phyloP scores from a whole-genome alignment of 2,797 vertebrate genomes.

The Rousettus madagascariensis region DNA sequence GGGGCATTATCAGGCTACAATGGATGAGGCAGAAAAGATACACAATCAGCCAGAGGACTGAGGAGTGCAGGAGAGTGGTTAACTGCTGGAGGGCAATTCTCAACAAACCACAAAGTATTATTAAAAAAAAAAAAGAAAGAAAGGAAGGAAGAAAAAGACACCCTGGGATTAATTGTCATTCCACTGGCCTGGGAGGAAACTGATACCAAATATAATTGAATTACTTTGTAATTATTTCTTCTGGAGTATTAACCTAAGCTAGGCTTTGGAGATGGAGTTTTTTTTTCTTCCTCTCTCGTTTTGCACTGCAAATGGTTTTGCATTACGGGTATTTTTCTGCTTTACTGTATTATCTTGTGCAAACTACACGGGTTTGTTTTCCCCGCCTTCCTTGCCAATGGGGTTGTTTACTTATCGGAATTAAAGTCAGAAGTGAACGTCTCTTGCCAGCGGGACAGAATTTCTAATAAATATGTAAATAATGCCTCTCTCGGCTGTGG shows the following conservation, averaged over 20 bases:
- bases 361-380: constrained; percentile 80
- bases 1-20: constrained; percentile 28
- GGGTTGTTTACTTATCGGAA: constrained; percentile 92
- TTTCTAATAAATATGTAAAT: constrained; percentile 94
- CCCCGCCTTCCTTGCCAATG: constrained; percentile 83
- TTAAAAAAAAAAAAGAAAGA: constrained; percentile 67
- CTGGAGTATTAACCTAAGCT: constrained; percentile 73
- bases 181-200: constrained; percentile 78
- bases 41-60: constrained; percentile 66
- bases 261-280: constrained; percentile 67
- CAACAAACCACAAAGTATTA: constrained; percentile 72
- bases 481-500: constrained; percentile 78
- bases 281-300: neutral
- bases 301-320: constrained; percentile 73
- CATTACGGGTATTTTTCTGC: constrained; percentile 76
- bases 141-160: constrained; percentile 58
- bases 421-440: constrained; percentile 85
- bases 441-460: constrained; percentile 83
- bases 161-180: constrained; percentile 84
- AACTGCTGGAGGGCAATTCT: constrained; percentile 74
- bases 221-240: constrained; percentile 83
- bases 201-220: constrained; percentile 84
- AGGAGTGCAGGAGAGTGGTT: constrained; percentile 70
- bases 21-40: neutral
- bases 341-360: constrained; percentile 83